Evolutionary conservation across 1,140 invertebrate genomes (phyloP).

Genomic region (Nixonia krombeini): DNA sequence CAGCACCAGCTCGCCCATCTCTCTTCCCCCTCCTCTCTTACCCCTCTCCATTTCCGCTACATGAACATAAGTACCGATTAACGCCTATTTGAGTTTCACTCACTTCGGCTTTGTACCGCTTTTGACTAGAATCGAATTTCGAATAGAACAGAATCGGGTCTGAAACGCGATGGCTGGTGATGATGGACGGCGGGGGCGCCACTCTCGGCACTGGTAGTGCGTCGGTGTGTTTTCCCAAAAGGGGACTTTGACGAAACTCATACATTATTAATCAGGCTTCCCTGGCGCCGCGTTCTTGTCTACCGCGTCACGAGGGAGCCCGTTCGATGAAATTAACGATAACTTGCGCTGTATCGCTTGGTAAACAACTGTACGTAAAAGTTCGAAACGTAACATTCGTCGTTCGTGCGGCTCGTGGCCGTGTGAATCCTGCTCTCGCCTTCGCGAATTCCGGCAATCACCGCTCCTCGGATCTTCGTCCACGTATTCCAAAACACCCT

Average conservation of each 20-base stretch:
- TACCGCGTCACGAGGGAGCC: slow-evolving; percentile 31
- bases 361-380: slow-evolving; percentile 69
- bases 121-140: slow-evolving; percentile 72
- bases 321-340: slow-evolving; percentile 61
- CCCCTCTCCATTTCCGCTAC: slow-evolving; percentile 23
- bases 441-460: not conserved
- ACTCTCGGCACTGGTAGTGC: slow-evolving; percentile 64
- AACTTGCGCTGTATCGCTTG: slow-evolving; percentile 67
- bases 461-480: too few relatives aligned
- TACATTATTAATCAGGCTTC: slow-evolving; percentile 58
- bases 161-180: too few relatives aligned
- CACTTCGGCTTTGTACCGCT: slow-evolving; percentile 65
- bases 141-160: slow-evolving; percentile 39
- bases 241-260: slow-evolving; percentile 71
- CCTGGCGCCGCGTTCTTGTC: slow-evolving; percentile 44
- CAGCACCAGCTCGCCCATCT: slow-evolving; percentile 8
- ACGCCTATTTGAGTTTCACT: slow-evolving; percentile 41
- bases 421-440: not conserved
- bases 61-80: slow-evolving; percentile 68
- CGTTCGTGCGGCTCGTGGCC: slow-evolving; percentile 4
- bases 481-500: not conserved
- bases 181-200: too few relatives aligned
- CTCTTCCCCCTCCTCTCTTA: not conserved
- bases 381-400: slow-evolving; percentile 62
- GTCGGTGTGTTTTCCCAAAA: slow-evolving; percentile 71